phyloP scores from a whole-genome alignment of 2,113 vertebrate genomes.

The Callipepla californica region DNA sequence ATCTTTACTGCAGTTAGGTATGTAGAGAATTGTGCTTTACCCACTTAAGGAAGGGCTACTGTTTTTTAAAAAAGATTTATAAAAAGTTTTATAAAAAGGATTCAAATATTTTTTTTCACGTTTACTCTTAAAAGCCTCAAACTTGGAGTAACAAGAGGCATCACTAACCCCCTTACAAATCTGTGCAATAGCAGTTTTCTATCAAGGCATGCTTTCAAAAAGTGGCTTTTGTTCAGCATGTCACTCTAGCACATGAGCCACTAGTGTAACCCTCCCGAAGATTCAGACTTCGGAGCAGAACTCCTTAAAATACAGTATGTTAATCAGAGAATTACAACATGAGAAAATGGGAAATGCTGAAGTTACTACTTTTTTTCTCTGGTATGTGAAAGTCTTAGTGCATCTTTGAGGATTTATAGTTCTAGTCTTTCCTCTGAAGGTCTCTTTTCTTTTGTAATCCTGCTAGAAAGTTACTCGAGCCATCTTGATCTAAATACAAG shows the following conservation, averaged over 20 bases:
- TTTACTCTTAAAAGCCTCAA: background rate
- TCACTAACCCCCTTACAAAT: slow-evolving; percentile 3
- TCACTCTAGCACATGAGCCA: slow-evolving; percentile 5
- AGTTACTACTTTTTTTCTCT: background rate
- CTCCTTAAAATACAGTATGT: background rate
- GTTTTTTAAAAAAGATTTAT: background rate
- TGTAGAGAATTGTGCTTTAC: background rate
- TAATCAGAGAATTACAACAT: slow-evolving; percentile 10
- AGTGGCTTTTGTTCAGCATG: background rate
- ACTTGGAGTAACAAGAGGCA: background rate
- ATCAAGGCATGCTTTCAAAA: background rate
- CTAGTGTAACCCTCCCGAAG: background rate
- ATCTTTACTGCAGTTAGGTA: background rate
- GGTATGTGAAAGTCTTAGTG: background rate
- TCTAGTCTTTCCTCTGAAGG: background rate
- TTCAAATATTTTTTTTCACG: background rate
- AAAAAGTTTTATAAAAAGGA: too few species aligned
- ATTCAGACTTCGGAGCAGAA: slow-evolving; percentile 49
- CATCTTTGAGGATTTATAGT: slow-evolving; percentile 27
- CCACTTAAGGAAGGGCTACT: background rate
- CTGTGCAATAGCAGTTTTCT: background rate
- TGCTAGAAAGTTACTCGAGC: background rate
- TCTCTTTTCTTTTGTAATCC: background rate
- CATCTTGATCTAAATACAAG: background rate
- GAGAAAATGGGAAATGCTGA: slow-evolving; percentile 43